Evolutionary conservation across 2,888 invertebrate species (phyloP), one percentile per base, ranked within the genome.

Genomic region (Limnephilus marmoratus): DNA sequence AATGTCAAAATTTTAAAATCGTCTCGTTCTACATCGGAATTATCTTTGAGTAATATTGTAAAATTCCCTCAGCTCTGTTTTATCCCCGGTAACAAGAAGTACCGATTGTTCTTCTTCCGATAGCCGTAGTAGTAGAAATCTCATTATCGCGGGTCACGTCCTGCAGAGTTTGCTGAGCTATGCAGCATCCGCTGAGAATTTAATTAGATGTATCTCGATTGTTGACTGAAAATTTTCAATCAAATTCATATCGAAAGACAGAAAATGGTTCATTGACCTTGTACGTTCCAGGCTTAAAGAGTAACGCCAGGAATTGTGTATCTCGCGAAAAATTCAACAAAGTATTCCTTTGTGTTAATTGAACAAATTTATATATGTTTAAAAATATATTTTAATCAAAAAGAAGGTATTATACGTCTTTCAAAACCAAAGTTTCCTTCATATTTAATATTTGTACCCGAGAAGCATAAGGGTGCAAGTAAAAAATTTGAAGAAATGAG

Each of bases 91-190:
- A 45, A 86, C 37, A 45, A 45, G 49, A 13, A 29, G 86, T 37
- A 29, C 83, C 83, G 41, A 83, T 83, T 83, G 24, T 83, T 37
- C 83, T 9, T 18, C 37, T 86, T 49, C 86, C 41, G 86, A 86
- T 86, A 86, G 18, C 37, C 49, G 86, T 45, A 68, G 24, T 24
- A n/a, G 68, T 68, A 45, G 86, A 45, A 49, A 86, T 29, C 86
- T 86, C 86, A 86, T 86, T 86, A 86, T n/a, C 49, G 29, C 86
- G n/a, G 41, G 86, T 86, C 86, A 49, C 86, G 86, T 86, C 15
- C 29, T 9, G 15, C 29, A 29, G 49, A 49, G 15, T 37, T 86
- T 29, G 86, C 86, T 86, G 41, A 86, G 86, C n/a, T 45, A 86
- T 45, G 86, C 49, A 29, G 86, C n/a, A 49, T 86, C 45, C n/a